These are phyloP conservation scores for Pyrgus malvae DNA, from an alignment of 2,888 invertebrate species.

Conservation along the genomic window DNA sequence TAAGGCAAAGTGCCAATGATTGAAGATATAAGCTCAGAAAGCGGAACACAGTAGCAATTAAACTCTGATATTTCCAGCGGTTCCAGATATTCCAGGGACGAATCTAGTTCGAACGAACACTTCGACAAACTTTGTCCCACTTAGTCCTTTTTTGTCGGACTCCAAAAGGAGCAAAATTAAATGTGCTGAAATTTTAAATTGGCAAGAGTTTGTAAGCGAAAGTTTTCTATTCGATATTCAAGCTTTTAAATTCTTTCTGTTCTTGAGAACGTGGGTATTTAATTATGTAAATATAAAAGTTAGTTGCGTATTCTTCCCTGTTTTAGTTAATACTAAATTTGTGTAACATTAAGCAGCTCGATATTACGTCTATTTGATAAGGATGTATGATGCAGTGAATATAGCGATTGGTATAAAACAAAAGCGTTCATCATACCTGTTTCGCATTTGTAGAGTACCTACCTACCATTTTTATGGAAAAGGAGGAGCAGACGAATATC, in stretches of 20 bases:
- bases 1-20: not conserved
- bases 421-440: too few species aligned
- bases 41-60: slow-evolving; percentile 9
- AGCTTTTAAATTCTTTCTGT: slow-evolving; percentile 11
- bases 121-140: slow-evolving; percentile 23
- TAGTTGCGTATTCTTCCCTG: too few species aligned
- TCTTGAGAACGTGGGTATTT: not conserved
- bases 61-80: slow-evolving; percentile 7
- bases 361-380: too few species aligned
- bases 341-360: too few species aligned
- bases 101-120: slow-evolving; percentile 19
- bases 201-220: slow-evolving; percentile 22
- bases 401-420: too few species aligned
- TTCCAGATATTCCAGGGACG: slow-evolving; percentile 11
- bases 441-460: too few species aligned
- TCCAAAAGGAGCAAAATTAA: slow-evolving; percentile 22
- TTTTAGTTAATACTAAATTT: not conserved
- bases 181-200: slow-evolving; percentile 25
- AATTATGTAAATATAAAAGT: not conserved
- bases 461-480: too few species aligned
- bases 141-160: slow-evolving; percentile 23
- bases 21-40: not conserved
- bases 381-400: too few species aligned
- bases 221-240: slow-evolving; percentile 21
- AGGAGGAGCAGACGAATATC: too few species aligned